phyloP scores from a whole-genome alignment of 2,888 invertebrate species.

The Phlogophora meticulosa region DNA sequence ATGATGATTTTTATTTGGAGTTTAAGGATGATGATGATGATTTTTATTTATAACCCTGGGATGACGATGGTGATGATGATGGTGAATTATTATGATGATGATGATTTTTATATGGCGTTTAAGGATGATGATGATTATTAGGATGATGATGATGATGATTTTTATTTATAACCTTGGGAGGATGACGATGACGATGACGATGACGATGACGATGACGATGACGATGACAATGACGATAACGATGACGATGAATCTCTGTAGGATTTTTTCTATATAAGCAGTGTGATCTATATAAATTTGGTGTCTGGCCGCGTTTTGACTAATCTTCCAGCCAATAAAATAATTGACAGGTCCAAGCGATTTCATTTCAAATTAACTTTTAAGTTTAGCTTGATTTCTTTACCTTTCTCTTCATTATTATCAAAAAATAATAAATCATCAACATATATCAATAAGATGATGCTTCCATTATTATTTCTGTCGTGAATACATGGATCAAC shows the following conservation, averaged over 20 bases:
- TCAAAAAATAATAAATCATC: not conserved
- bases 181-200: no score
- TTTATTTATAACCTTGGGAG: no score
- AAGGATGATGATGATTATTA: no score
- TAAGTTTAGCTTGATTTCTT: not conserved
- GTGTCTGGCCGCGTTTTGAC: not conserved
- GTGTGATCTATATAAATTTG: not conserved
- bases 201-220: no score
- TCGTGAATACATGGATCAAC: slow-evolving; percentile 2
- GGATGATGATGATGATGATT: no score
- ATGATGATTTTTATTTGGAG: no score
- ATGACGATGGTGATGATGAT: no score
- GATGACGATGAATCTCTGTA: slow-evolving; percentile 1
- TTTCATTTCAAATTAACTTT: slow-evolving; percentile 1
- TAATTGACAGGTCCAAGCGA: not conserved
- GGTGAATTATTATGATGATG: no score
- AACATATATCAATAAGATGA: slow-evolving; percentile 1
- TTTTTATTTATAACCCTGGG: no score
- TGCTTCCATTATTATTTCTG: not conserved
- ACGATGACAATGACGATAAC: no score
- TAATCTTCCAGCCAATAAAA: not conserved
- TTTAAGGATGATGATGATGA: no score
- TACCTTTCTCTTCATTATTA: not conserved
- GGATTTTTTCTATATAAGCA: not conserved
- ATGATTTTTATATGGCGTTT: no score